phyloP scores from a whole-genome alignment of 2,888 invertebrate species.

The Gnatocerus cornutus region DNA sequence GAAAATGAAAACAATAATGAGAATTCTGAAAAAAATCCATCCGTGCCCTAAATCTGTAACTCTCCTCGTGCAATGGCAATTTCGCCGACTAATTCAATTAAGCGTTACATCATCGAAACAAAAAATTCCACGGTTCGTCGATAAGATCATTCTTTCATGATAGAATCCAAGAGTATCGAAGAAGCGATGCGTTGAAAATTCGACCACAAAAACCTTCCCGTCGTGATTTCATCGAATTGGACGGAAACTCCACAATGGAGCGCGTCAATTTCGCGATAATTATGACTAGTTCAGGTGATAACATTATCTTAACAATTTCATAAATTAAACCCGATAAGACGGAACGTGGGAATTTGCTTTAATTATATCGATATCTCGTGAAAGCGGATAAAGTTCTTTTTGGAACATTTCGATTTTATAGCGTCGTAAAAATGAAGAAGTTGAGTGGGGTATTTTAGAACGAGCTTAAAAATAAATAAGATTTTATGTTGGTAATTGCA shows the following conservation, averaged over 20 bases:
- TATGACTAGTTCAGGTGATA: neutral
- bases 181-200: slow-evolving; percentile 10
- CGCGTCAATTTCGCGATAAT: slow-evolving; percentile 12
- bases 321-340: neutral
- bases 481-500: neutral
- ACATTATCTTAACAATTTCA: neutral
- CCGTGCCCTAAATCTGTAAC: no score
- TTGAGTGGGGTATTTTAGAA: neutral
- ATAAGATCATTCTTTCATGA: slow-evolving; percentile 3
- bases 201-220: slow-evolving; percentile 16
- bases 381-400: slow-evolving; percentile 1
- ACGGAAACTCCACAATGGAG: neutral
- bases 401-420: slow-evolving; percentile 11
- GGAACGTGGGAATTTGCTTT: neutral
- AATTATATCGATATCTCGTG: slow-evolving; percentile 3
- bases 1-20: no score
- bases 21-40: no score
- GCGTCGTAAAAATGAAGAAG: slow-evolving; percentile 1
- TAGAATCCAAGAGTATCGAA: slow-evolving; percentile 4
- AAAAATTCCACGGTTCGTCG: slow-evolving; percentile 8
- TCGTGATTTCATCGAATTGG: slow-evolving; percentile 12
- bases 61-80: neutral
- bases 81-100: slow-evolving; percentile 7
- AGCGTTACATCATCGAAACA: slow-evolving; percentile 9
- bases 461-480: neutral